Conservation (phyloP, 2,797 vertebrate species). For the Carcharodon carcharias region DNA sequence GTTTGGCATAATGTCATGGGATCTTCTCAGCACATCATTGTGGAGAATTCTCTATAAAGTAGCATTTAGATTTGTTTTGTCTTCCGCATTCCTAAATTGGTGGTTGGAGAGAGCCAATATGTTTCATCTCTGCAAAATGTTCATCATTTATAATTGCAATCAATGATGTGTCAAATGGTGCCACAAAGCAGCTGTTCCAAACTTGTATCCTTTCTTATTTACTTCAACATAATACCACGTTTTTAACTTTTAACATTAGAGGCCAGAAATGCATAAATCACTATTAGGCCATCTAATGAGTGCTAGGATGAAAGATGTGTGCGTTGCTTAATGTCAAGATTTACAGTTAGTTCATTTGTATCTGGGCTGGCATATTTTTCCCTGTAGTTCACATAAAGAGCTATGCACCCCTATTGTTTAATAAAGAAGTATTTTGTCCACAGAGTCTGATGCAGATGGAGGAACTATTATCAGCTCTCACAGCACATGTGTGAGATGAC, state of each 20-base stretch:
- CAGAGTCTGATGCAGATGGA: background rate
- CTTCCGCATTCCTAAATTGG: background rate
- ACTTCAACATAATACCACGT: background rate
- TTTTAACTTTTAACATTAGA: constrained; percentile 5
- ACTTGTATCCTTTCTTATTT: background rate
- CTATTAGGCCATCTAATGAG: background rate
- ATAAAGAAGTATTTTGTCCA: background rate
- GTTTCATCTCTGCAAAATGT: background rate
- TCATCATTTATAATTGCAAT: background rate
- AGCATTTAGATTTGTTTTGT: background rate
- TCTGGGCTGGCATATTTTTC: background rate
- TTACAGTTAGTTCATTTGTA: background rate
- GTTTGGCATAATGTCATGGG: background rate
- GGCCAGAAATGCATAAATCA: background rate
- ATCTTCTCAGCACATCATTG: background rate
- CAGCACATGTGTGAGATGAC: background rate
- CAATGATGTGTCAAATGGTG: background rate
- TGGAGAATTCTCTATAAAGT: background rate
- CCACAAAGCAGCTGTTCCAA: background rate
- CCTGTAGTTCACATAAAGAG: background rate
- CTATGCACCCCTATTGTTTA: background rate
- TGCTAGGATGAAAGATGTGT: background rate
- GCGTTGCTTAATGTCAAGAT: background rate
- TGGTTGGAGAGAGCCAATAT: background rate
- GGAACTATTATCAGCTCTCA: background rate